These are phyloP conservation scores for Halcyon chelicuti DNA, from an alignment of 2,797 vertebrate genomes.

Conservation along the genomic window DNA sequence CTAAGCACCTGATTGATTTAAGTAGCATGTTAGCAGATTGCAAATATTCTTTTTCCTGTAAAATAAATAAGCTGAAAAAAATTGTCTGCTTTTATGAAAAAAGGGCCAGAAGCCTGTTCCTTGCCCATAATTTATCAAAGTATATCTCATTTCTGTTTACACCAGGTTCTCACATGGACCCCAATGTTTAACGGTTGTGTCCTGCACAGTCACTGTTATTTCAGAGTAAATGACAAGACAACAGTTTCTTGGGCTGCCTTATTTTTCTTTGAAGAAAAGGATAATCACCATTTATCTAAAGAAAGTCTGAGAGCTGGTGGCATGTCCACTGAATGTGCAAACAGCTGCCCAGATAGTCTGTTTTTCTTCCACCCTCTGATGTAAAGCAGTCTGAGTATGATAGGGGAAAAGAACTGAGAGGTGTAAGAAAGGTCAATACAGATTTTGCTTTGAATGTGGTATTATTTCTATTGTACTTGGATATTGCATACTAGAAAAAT, in stretches of 20 bases:
- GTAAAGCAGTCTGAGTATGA: background rate
- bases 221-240: background rate
- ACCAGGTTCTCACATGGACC: background rate
- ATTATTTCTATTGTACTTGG: background rate
- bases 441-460: background rate
- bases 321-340: background rate
- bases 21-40: slow-evolving; percentile 21
- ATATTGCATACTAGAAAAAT: background rate
- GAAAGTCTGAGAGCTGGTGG: background rate
- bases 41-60: slow-evolving; percentile 32
- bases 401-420: background rate
- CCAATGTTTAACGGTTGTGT: background rate
- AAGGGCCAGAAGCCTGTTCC: background rate
- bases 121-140: background rate
- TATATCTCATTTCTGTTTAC: background rate
- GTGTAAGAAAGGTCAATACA: background rate
- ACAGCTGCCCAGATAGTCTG: background rate
- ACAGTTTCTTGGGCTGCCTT: slow-evolving; percentile 1
- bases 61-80: slow-evolving; percentile 40
- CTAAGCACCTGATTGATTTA: slow-evolving; percentile 28
- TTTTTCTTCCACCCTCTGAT: background rate
- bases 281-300: slow-evolving; percentile 21
- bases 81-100: background rate
- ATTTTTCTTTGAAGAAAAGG: slow-evolving; percentile 24
- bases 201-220: background rate